Conservation (phyloP, 2,888 invertebrate species). For the Meiosimyza decipiens region DNA sequence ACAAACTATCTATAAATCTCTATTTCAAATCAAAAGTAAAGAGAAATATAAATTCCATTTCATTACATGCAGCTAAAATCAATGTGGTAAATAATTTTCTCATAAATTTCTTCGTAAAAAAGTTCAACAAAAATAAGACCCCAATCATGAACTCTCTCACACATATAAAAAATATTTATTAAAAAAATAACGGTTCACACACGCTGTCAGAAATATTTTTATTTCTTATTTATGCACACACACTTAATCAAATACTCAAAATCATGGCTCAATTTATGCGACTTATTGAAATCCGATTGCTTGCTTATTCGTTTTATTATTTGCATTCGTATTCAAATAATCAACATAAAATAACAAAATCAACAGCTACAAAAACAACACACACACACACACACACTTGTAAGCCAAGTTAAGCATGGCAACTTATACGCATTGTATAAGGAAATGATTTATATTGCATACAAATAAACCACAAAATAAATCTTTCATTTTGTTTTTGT, state of each 20-base stretch:
- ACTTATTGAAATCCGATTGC: conserved; percentile 9
- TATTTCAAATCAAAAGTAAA: too few species aligned
- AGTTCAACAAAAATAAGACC: neutral
- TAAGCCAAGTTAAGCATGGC: neutral
- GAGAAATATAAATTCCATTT: too few species aligned
- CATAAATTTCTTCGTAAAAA: neutral
- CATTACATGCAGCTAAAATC: too few species aligned
- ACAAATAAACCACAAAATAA: neutral
- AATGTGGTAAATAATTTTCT: neutral
- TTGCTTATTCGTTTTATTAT: too few species aligned
- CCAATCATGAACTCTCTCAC: neutral
- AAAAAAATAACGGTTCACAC: neutral
- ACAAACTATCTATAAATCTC: too few species aligned
- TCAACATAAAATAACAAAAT: neutral
- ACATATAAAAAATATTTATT: neutral
- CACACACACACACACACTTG: neutral
- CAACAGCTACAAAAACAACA: neutral
- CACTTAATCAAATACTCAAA: conserved; percentile 6
- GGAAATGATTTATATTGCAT: conserved; percentile 2
- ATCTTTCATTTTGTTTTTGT: too few species aligned
- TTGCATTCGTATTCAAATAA: neutral
- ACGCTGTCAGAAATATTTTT: neutral
- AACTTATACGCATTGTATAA: too few species aligned
- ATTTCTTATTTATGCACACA: neutral
- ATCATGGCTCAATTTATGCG: conserved; percentile 7